Evolutionary conservation across 1,140 invertebrate species (phyloP), one percentile per base, ranked within the genome.

Genomic region (Drosophila suzukii): DNA sequence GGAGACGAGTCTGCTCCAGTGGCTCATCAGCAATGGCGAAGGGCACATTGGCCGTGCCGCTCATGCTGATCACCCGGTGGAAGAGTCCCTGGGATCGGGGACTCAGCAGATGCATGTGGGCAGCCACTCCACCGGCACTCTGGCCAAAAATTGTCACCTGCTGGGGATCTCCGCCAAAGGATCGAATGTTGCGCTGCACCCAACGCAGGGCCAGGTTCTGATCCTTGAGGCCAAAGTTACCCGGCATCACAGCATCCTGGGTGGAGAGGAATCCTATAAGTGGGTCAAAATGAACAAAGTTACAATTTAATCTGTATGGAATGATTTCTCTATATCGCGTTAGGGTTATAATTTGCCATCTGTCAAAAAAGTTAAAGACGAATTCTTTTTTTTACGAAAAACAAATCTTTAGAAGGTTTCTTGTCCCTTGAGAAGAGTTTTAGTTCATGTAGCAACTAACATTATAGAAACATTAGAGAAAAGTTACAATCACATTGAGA

Each of bases 221-320:
- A 82, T 95, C 94, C 81, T 93, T 94, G 4, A 95, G 81, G 0
- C 94, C 94, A 85, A 93, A 94, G 83, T 95, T 95, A 6, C 94
- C 94, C 1, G 93, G 83, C 27, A 91, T 86, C 8, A 75, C 71
- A 0, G 62, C 30, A 62, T 93, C 92, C 30, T 86, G 75, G 0
- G 92, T 93, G 46, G 92, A 92, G 0, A 93, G 80, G 34, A 93
- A 93, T 20, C 92, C 92, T 82, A 32, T 27, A 6, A 12, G 44
- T 27, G 2, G 20, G 7, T 5, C 24, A 8, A 32, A 1, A 50
- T 6, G n/a, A 1, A 0, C 2, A 49, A 10, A 4, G 4, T 3
- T 30, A 10, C 4, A 30, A 6, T 27, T 2, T 0, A 27, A 3
- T 27, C 27, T 27, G 1, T 5, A 0, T 2, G 27, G 3, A 3